Conservation (phyloP, 2,113 vertebrate genomes). For the Sapajus apella region DNA sequence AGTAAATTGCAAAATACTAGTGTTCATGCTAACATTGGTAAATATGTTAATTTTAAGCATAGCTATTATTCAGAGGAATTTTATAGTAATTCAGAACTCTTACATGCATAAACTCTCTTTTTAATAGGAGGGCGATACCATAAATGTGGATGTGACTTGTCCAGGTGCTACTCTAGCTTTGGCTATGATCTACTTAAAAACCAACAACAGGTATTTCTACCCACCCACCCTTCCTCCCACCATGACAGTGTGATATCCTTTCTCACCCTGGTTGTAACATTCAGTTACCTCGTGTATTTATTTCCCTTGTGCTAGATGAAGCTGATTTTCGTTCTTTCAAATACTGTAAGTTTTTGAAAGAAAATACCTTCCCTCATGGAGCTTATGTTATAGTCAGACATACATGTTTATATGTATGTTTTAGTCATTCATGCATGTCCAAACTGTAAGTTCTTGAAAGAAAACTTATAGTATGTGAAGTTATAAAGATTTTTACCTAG, state of each 20-base stretch:
- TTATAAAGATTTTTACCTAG: neutral
- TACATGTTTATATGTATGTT: no score
- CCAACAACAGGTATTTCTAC: constrained; percentile 93
- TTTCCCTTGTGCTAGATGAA: neutral
- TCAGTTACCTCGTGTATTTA: neutral
- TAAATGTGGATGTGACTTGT: constrained; percentile 98
- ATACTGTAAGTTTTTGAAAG: neutral
- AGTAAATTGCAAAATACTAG: neutral
- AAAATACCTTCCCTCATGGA: no score
- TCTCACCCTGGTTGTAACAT: neutral
- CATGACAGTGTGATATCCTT: neutral
- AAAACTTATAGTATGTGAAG: no score
- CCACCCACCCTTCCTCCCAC: neutral
- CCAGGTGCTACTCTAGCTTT: constrained; percentile 96
- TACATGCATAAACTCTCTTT: constrained; percentile 37
- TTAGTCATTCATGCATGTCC: no score
- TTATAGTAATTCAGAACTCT: neutral
- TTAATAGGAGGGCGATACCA: constrained; percentile 96
- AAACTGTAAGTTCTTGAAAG: neutral
- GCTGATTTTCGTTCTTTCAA: neutral
- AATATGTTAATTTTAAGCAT: neutral
- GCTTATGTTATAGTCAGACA: no score
- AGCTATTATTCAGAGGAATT: neutral
- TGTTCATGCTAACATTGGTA: neutral
- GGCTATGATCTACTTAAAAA: constrained; percentile 99